A percentile compares a stretch with the other conserved stretches of the same genome.
Evolutionary conservation across 2,888 invertebrate species (phyloP).

Genomic region (Drosophila monieri): DNA sequence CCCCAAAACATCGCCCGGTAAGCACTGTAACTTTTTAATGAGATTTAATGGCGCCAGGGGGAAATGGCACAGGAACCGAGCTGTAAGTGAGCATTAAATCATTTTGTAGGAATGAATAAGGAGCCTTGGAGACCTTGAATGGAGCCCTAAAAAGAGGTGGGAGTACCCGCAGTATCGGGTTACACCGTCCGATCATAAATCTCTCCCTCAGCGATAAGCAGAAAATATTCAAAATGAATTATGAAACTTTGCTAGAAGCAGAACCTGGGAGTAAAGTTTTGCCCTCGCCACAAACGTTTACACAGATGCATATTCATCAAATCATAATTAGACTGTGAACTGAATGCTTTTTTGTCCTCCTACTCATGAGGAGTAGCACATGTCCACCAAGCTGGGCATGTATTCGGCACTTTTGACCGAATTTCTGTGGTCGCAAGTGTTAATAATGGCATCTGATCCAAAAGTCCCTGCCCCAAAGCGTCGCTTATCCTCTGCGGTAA

Average conservation of each 20-base stretch:
- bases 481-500: conserved; percentile 50
- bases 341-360: conserved; percentile 35
- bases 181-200: conserved; percentile 67
- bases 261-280: conserved; percentile 3
- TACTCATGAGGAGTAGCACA: conserved; percentile 41
- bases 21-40: conserved; percentile 71
- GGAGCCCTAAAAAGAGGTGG: neutral
- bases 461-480: conserved; percentile 7
- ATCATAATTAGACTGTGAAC: conserved; percentile 74
- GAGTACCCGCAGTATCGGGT: conserved; percentile 59
- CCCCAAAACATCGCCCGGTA: conserved; percentile 4
- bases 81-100: conserved; percentile 75
- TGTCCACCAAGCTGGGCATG: conserved; percentile 42
- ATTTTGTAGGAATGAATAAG: conserved; percentile 67
- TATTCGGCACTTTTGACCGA: conserved; percentile 59
- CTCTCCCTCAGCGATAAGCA: conserved; percentile 74
- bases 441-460: conserved; percentile 67
- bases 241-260: conserved; percentile 51
- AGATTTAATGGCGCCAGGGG: conserved; percentile 76
- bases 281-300: neutral
- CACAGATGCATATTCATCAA: conserved; percentile 70
- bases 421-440: conserved; percentile 75
- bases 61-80: conserved; percentile 46
- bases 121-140: conserved; percentile 45
- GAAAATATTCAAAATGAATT: conserved; percentile 75